Base-by-base conservation (phyloP, 2,888 invertebrate genomes). In the Pyralis farinalis region DNA sequence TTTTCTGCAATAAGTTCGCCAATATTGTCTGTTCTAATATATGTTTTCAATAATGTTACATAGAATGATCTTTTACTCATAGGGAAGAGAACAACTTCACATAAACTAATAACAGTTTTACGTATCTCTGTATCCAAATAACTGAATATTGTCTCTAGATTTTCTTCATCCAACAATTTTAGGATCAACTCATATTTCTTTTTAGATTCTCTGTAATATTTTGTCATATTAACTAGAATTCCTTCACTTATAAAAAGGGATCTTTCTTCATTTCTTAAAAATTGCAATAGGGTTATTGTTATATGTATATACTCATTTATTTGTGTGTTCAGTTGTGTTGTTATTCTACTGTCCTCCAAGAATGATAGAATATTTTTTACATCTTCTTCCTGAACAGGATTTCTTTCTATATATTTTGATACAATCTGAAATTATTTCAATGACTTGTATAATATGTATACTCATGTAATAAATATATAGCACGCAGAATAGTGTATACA, bases 131-230 rank as follows among this genome's bases (percentile, higher is more conserved):
- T 71, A 5, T 78, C 60, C 30, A 87, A 54, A 43, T 67, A 86
- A 43, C 62, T 66, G 34, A 87, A 84, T 9, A 87, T 37, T 0
- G 75, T 79, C 54, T 86, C 84, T 3, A 88, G 38, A 51, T 75
- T 75, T 46, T 82, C 75, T 8, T 71, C 73, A 3, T 73, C 61
- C 3, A 87, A 44, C 0, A 87, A 49, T 49, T 84, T 83, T 0
- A 64, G 39, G 0, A 84, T 73, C 44, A 86, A 85, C 35, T 85
- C 84, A 1, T 83, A 46, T 55, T 87, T 88, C 39, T 76, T 86
- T 39, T 83, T 87, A 2, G 75, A 77, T 27, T 82, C 80, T 47
- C 66, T 79, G 46, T 84, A 83, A 46, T 74, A 78, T 49, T 74
- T 78, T 2, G 64, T 43, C 0, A 81, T 48, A 27, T 72, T 75